Conservation (phyloP, 2,888 invertebrate species). For the Pherbina coryleti region DNA sequence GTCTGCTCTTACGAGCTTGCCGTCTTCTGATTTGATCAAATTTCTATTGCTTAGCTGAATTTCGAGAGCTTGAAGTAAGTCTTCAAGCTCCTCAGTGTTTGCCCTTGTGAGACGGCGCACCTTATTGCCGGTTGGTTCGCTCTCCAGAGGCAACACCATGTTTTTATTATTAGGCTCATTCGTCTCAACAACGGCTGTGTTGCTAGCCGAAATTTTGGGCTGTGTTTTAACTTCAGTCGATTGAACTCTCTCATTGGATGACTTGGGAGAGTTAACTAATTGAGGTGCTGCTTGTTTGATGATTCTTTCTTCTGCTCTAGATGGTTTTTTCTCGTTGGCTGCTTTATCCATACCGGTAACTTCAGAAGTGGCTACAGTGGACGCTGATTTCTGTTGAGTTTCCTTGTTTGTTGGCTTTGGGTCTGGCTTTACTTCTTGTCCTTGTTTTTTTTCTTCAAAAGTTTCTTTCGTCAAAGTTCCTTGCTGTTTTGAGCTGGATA, state of each 20-base stretch:
- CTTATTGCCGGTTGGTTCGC: conserved; percentile 61
- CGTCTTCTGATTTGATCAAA: conserved; percentile 56
- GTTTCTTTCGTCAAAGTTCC: neutral
- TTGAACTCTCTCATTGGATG: neutral
- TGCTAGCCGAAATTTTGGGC: conserved; percentile 29
- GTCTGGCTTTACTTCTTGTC: neutral
- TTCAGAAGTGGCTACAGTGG: neutral
- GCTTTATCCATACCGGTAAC: neutral
- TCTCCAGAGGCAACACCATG: conserved; percentile 61
- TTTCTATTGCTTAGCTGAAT: conserved; percentile 61
- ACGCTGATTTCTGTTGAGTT: neutral
- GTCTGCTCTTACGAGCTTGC: conserved; percentile 49
- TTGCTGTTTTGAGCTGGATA: neutral
- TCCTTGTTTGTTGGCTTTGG: neutral
- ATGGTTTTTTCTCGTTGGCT: neutral
- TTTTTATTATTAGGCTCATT: conserved; percentile 60
- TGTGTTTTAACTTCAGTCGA: neutral
- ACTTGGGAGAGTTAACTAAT: conserved; percentile 15
- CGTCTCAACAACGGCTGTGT: conserved; percentile 48
- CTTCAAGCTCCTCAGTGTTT: conserved; percentile 64
- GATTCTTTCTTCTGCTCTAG: neutral
- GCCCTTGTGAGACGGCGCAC: conserved; percentile 62
- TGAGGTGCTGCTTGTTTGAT: neutral
- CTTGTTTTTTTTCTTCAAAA: neutral
- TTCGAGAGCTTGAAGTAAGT: conserved; percentile 62